These are phyloP conservation scores for Gymnoscelis rufifasciata DNA, from an alignment of 2,888 invertebrate genomes.

Conservation along the genomic window DNA sequence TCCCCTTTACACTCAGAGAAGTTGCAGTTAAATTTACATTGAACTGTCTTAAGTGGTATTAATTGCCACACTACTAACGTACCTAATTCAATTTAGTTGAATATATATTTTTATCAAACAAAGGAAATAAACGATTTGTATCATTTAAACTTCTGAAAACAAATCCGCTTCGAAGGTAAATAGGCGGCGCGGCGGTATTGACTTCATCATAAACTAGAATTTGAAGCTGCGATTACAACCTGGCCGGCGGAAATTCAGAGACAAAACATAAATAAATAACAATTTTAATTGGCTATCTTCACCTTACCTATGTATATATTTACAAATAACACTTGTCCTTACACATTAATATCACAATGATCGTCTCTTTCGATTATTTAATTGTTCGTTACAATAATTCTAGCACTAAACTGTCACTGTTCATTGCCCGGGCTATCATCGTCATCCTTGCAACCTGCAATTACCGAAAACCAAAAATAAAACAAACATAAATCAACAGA, in stretches of 20 bases:
- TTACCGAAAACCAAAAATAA: slow-evolving; percentile 64
- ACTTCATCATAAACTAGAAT: too few relatives aligned
- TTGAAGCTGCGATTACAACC: too few relatives aligned
- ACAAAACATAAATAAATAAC: slow-evolving; percentile 57
- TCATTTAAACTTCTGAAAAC: too few relatives aligned
- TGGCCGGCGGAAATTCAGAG: slow-evolving; percentile 46
- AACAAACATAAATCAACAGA: slow-evolving; percentile 40
- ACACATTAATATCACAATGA: slow-evolving; percentile 74
- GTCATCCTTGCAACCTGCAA: slow-evolving; percentile 75
- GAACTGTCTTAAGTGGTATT: too few relatives aligned
- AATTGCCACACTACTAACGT: too few relatives aligned
- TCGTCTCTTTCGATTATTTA: slow-evolving; percentile 69
- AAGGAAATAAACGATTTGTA: too few relatives aligned
- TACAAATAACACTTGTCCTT: slow-evolving; percentile 66
- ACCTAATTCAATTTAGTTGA: too few relatives aligned
- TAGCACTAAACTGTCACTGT: slow-evolving; percentile 61
- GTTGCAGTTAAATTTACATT: too few relatives aligned
- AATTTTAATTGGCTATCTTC: slow-evolving; percentile 59
- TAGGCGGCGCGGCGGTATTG: too few relatives aligned
- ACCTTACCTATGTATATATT: slow-evolving; percentile 63
- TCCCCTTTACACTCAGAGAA: too few relatives aligned
- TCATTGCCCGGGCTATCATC: slow-evolving; percentile 68
- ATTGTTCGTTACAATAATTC: slow-evolving; percentile 36
- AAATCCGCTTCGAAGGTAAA: too few relatives aligned
- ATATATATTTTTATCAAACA: too few relatives aligned